Evolutionary conservation across 2,113 vertebrate species (phyloP), one percentile per base, ranked within the genome.

Genomic region (Chelonoidis abingdonii): DNA sequence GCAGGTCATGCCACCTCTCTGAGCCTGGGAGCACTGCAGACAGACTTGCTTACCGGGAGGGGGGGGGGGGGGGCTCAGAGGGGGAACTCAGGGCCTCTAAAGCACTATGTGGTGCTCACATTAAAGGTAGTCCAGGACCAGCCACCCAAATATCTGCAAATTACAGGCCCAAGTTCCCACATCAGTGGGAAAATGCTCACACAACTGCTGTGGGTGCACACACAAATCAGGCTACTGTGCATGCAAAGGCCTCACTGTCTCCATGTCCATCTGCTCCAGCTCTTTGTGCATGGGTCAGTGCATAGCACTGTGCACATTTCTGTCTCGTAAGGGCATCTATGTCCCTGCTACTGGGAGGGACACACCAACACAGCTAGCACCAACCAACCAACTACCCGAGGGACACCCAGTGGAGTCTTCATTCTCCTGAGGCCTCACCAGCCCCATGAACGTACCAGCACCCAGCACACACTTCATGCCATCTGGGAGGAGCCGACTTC

Each of bases 1-100:
- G 7, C 38, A 82, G 89, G 44, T 38, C 38, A 56, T 21, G 69
- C 27, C 47, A 50, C 31, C 35, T 79, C 80, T 88, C 62, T 83
- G 87, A 27, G 84, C 29, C 79, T 89, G 83, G 54, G 49, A 53
- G 93, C 49, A 24, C 44, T 62, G 49, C 27, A 89, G 49, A 80
- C 24, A 3, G 0, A 27, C 41, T 27, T 6, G 38, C 11, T 11
- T 78, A 25, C 19, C 22, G 2, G 35, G 41, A 12, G 12, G 24
- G 24, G 12, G 24, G 24, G 35, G 41, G 24, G 12, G 24, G 24
- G 12, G 24, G 24, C 10, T 8, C 2, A 25, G 22, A 5, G 4
- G 84, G 8, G 24, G 54, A 16, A 57, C 6, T 29, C 27, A 19
- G 54, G 81, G 78, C 6, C 4, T 17, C 38, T 44, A 86, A 0